Evolutionary conservation across 2,888 invertebrate genomes (phyloP).

Genomic region (Morinoia aosen): DNA sequence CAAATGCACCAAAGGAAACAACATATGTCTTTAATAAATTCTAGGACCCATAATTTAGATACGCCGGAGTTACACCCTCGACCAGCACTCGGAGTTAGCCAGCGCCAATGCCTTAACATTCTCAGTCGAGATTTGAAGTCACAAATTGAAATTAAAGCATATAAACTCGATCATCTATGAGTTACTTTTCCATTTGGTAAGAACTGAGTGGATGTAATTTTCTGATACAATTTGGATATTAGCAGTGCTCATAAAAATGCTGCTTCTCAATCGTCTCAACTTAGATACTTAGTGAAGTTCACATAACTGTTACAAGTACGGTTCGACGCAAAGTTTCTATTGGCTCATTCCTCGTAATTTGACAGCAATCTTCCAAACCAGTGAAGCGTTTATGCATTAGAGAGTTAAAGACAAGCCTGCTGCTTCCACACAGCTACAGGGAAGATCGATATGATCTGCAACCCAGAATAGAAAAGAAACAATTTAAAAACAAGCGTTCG

Average conservation of each 20-base stretch:
- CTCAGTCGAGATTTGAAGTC: background rate
- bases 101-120: background rate
- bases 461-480: background rate
- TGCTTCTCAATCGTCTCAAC: background rate
- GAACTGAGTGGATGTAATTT: background rate
- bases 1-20: background rate
- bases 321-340: background rate
- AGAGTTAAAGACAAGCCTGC: background rate
- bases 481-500: background rate
- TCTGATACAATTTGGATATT: background rate
- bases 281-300: background rate
- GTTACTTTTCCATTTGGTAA: background rate
- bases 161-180: background rate
- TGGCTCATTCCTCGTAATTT: background rate
- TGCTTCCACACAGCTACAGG: background rate
- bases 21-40: conserved; percentile 22
- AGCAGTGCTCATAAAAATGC: background rate
- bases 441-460: background rate
- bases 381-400: background rate
- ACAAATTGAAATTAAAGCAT: background rate
- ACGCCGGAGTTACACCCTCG: background rate
- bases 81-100: background rate
- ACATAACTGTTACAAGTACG: background rate
- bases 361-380: background rate
- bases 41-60: conserved; percentile 1